Evolutionary conservation across 30 jellyfish, hydroid and myxozoan species (phyloP).

Genomic region (Chrysaora quinquecirrha): DNA sequence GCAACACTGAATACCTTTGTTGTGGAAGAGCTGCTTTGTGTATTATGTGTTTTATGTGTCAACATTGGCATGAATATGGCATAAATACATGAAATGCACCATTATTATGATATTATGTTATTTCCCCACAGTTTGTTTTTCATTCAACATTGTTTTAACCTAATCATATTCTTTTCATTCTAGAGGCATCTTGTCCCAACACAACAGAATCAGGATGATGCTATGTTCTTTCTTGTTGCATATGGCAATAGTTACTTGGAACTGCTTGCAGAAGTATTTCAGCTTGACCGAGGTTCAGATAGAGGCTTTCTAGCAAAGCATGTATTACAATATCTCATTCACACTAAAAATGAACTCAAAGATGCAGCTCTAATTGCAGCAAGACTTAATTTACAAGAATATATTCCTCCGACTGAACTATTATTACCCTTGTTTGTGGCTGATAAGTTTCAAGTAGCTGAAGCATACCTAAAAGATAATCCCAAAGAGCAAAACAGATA

Average conservation of each 20-base stretch:
- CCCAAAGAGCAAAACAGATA: slow-evolving; percentile 60
- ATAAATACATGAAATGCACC: too few species aligned
- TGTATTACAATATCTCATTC: slow-evolving; percentile 13
- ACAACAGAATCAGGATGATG: slow-evolving; percentile 39
- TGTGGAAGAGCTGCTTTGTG: too few species aligned
- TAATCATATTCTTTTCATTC: too few species aligned
- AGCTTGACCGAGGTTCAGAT: slow-evolving; percentile 53
- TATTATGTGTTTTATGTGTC: too few species aligned
- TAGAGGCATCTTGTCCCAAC: slow-evolving; percentile 21
- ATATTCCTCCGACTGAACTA: slow-evolving; percentile 62
- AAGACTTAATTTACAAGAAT: slow-evolving; percentile 70
- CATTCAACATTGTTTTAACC: too few species aligned
- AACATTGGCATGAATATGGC: too few species aligned
- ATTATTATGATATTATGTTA: too few species aligned
- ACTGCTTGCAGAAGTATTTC: slow-evolving; percentile 21
- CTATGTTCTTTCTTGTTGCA: slow-evolving; percentile 58
- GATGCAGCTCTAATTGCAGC: slow-evolving; percentile 73
- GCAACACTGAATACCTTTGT: too few species aligned
- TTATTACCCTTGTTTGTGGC: slow-evolving; percentile 78
- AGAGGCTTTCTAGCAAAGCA: slow-evolving; percentile 42
- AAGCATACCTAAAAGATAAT: slow-evolving; percentile 57
- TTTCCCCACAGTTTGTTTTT: too few species aligned
- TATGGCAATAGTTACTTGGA: slow-evolving; percentile 44
- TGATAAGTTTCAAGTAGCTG: slow-evolving; percentile 92
- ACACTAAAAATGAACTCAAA: slow-evolving; percentile 68